Evolutionary conservation across 2,113 vertebrate species (phyloP), one percentile per base, ranked within the genome.

Genomic region (Thymallus thymallus): DNA sequence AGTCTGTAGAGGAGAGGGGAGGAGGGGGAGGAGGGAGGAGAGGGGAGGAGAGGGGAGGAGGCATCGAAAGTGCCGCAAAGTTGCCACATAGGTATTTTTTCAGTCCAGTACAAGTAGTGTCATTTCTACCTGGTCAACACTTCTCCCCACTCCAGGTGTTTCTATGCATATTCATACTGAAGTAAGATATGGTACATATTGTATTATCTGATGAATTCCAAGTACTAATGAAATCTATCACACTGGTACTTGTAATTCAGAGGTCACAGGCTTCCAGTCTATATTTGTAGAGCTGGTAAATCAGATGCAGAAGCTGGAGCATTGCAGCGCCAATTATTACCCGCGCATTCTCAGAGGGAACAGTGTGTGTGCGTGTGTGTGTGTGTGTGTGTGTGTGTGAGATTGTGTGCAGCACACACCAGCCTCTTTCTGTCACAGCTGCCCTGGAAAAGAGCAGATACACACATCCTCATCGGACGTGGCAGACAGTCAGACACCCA

Each of bases 391-490:
- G 10, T 6, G 10, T 23, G 6, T 5, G 58, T 22, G 26, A 1
- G 26, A 1, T 26, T 26, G 32, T 7, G 32, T 1, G 26, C 5
- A 29, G 10, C 1, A 6, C 80, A 78, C 75, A 63, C 81, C 83
- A 84, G 82, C 80, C 85, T 85, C 79, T 84, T 83, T 86, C 86
- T 85, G 84, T 85, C 82, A 77, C 68, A 73, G 24, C 78, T 62
- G 18, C 75, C 76, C 35, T n/a, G 74, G 67, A 88, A 79, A 69
- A 83, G 63, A 76, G 69, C 79, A 61, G 66, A 75, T 46, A 48
- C 63, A 46, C 23, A 45, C 62, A 30, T 35, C 29, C 56, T 55
- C 65, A 30, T 48, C 51, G 55, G 23, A 7, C 20, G 9, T 22
- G 22, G 23, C 58, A 61, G 58, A 61, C n/a, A 24, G 9, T 5